Evolutionary conservation across 2,797 vertebrate genomes (phyloP).

Genomic region (Podarcis lilfordi): DNA sequence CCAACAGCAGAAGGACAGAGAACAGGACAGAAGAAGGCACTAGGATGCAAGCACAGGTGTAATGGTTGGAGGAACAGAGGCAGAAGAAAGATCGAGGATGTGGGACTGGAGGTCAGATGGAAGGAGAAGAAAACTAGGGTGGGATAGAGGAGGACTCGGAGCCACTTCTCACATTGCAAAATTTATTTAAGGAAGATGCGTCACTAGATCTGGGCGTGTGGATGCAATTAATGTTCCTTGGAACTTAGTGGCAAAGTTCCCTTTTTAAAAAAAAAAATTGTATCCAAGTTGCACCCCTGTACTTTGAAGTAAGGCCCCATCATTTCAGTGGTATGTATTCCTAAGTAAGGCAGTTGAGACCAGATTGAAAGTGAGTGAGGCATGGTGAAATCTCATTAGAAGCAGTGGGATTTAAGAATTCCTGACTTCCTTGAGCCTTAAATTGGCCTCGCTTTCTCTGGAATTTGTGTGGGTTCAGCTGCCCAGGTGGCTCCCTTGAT

Average conservation of each 20-base stretch:
- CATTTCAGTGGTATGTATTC: neutral
- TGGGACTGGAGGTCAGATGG: neutral
- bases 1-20: neutral
- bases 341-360: neutral
- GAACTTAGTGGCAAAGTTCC: neutral
- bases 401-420: neutral
- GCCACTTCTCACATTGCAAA: neutral
- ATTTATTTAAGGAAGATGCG: neutral
- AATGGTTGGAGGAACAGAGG: neutral
- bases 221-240: neutral
- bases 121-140: neutral
- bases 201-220: neutral
- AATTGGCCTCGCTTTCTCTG: neutral
- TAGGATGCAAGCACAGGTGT: neutral
- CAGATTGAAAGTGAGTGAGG: neutral
- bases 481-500: neutral
- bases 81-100: constrained; percentile 24
- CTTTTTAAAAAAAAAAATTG: neutral
- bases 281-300: neutral
- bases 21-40: neutral
- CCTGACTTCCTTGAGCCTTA: neutral
- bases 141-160: neutral
- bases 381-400: neutral
- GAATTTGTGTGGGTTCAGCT: neutral
- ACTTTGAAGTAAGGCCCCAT: neutral